Base-by-base conservation (phyloP, 2,113 vertebrate species). In the Bubo blakistoni region DNA sequence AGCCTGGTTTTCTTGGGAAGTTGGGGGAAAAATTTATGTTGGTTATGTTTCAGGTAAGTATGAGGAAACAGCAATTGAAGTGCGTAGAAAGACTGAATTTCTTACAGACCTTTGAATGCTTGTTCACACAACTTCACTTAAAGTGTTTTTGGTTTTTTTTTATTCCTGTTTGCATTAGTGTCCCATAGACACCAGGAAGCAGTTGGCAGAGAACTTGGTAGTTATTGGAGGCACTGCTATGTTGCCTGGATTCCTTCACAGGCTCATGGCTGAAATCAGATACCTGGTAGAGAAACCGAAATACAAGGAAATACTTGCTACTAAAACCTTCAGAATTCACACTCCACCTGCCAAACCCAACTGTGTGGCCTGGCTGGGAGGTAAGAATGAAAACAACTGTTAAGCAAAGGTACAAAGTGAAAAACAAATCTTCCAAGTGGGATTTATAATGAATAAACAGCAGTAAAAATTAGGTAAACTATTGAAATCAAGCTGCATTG, bases 321-420 rank as follows among this genome's bases (percentile, higher is more conserved):
- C 98, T 36, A 99, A 99, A 97, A 99, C 98, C 96, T 98, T 99
- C 97, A 98, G 98, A 18, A 98, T 99, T 82, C 99, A 99, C 96
- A 98, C 98, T 81, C 99, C 99, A 16, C 99, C 99, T 32, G 98
- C 99, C 96, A 99, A 99, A 81, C 98, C 99, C 96, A 99, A 99
- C 98, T 99, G 98, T 22, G 99, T 99, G 62, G 99, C 99, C 54
- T 99, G 99, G 99, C 98, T 99, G 18, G 99, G 99, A 99, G 99
- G 99, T 99, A 93, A 98, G 98, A 47, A 40, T 18, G 44, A 22
- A 30, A 57, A 4, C 3, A 22, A 2, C 32, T 49, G 20, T 10
- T 57, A 19, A 30, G 42, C 7, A 16, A 27, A 19, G 22, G 14
- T 27, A 36, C 34, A 17, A 30, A 78, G 19, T 16, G 30, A 21